phyloP scores from a whole-genome alignment of 2,888 invertebrate genomes.

The Alviniconcha strummeri region DNA sequence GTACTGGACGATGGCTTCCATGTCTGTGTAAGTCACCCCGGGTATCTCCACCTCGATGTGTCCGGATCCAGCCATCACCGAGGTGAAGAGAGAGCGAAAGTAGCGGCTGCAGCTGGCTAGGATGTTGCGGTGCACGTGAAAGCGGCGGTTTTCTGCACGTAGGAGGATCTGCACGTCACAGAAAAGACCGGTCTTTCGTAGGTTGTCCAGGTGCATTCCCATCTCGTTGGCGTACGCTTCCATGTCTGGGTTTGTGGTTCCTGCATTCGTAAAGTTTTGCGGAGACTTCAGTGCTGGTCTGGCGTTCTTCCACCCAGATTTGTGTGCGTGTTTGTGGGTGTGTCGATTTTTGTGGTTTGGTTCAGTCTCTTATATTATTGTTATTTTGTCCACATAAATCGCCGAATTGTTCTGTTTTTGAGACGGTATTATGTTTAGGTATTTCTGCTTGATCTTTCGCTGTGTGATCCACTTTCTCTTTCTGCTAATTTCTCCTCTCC shows the following conservation, averaged over 20 bases:
- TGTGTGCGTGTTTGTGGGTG: not conserved
- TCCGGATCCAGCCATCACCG: conserved; percentile 40
- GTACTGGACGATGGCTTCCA: conserved; percentile 43
- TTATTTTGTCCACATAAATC: not conserved
- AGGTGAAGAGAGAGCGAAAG: conserved; percentile 43
- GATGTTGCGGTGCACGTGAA: conserved; percentile 44
- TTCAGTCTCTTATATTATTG: not conserved
- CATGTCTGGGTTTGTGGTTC: conserved; percentile 1
- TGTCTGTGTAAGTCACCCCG: conserved; percentile 38
- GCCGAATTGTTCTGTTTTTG: too few relatives aligned
- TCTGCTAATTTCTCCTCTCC: not conserved
- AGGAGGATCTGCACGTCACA: conserved; percentile 44
- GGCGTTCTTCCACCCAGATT: not conserved
- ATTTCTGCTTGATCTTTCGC: conserved; percentile 8
- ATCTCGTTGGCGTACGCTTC: conserved; percentile 33
- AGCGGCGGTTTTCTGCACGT: conserved; percentile 36
- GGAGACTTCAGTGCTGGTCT: not conserved
- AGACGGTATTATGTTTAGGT: too few relatives aligned
- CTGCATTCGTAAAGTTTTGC: conserved; percentile 16
- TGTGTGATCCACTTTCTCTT: not conserved
- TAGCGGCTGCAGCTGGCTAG: conserved; percentile 45
- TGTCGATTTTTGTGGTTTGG: not conserved
- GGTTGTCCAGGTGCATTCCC: conserved; percentile 40
- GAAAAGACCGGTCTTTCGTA: conserved; percentile 41
- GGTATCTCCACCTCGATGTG: conserved; percentile 46